These are phyloP conservation scores for Cyphomyrmex costatus DNA, from an alignment of 1,140 invertebrate species.

Conservation along the genomic window DNA sequence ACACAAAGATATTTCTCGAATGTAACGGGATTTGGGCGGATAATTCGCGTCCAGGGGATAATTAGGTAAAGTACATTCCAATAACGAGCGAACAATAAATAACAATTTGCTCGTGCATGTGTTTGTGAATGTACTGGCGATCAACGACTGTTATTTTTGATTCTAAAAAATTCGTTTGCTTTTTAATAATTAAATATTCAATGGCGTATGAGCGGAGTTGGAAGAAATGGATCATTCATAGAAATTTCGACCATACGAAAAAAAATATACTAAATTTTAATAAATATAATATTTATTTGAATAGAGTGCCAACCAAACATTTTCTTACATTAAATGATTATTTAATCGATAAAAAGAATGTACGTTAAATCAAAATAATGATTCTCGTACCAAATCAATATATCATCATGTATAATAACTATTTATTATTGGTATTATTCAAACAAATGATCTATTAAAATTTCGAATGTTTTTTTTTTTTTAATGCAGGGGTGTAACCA, in stretches of 20 bases:
- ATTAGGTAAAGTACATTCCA: not conserved
- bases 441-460: no score
- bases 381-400: no score
- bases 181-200: not conserved
- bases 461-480: no score
- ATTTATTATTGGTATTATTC: no score
- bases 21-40: constrained; percentile 8
- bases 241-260: not conserved
- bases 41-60: constrained; percentile 2
- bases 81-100: constrained; percentile 15
- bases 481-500: not conserved
- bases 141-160: not conserved
- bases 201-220: not conserved
- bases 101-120: constrained; percentile 15
- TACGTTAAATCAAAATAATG: no score
- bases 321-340: no score
- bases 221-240: not conserved
- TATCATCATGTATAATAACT: no score
- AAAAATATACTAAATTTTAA: no score
- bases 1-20: constrained; percentile 35
- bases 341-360: no score
- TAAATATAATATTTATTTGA: no score
- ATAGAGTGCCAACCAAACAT: no score
- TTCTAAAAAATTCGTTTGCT: not conserved
- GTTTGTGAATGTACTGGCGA: not conserved